Conservation (phyloP, 1,140 invertebrate genomes). For the Diabrotica virgifera region DNA sequence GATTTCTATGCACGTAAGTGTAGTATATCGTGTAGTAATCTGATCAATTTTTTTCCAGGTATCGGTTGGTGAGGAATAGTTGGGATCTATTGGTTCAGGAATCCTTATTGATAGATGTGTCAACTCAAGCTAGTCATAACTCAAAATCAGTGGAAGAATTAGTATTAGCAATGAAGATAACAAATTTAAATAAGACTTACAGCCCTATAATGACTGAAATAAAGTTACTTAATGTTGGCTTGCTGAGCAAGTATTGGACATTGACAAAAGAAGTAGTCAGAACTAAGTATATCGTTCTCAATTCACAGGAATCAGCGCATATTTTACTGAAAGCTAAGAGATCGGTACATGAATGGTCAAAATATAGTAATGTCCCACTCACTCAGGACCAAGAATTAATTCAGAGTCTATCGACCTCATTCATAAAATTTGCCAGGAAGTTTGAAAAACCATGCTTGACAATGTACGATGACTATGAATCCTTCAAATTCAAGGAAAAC, state of each 20-base stretch:
- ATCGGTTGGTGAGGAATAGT: conserved; percentile 65
- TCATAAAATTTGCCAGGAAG: conserved; percentile 41
- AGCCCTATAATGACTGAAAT: conserved; percentile 59
- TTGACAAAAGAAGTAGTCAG: conserved; percentile 47
- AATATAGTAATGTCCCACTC: conserved; percentile 48
- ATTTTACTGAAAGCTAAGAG: conserved; percentile 52
- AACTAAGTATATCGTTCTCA: conserved; percentile 47
- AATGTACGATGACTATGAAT: conserved; percentile 34
- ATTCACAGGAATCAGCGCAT: conserved; percentile 55
- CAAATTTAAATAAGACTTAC: conserved; percentile 66
- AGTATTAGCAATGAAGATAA: conserved; percentile 60
- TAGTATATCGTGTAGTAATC: too few relatives aligned
- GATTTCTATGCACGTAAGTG: too few relatives aligned
- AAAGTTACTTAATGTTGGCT: conserved; percentile 55
- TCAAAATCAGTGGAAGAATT: conserved; percentile 53
- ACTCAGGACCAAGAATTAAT: conserved; percentile 32
- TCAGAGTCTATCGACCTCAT: conserved; percentile 35
- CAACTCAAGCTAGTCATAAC: conserved; percentile 52
- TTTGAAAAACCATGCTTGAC: conserved; percentile 39
- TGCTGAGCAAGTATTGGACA: conserved; percentile 57
- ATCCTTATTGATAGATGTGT: conserved; percentile 60
- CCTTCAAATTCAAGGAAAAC: conserved; percentile 24
- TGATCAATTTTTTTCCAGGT: conserved; percentile 48
- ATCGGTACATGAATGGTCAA: conserved; percentile 30
- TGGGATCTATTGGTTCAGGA: conserved; percentile 69